Percentiles rank a stretch among this genome's conserved stretches.
Evolutionary conservation across 1,140 invertebrate species (phyloP).

Genomic region (Drosophila albomicans): DNA sequence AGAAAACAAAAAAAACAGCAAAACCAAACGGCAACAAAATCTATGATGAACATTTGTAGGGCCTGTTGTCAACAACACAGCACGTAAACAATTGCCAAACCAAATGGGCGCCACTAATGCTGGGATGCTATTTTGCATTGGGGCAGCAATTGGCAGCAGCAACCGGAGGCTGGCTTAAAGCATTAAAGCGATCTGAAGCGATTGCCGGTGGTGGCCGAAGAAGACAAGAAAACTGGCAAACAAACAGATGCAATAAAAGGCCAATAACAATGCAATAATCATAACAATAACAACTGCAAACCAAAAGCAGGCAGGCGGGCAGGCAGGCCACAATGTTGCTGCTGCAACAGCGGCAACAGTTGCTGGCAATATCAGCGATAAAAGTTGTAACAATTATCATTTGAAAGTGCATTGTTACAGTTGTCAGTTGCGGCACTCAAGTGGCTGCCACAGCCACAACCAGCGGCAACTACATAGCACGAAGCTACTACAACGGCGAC

Average conservation of each 20-base stretch:
- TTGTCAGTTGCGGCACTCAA: conserved; percentile 65
- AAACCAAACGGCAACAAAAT: conserved; percentile 57
- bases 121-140: conserved; percentile 45
- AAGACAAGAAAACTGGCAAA: conserved; percentile 53
- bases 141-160: conserved; percentile 1
- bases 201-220: conserved; percentile 9
- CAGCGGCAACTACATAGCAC: conserved; percentile 18
- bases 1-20: conserved; percentile 15
- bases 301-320: conserved; percentile 56
- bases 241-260: conserved; percentile 76
- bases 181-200: conserved; percentile 34
- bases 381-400: conserved; percentile 83
- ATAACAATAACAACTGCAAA: conserved; percentile 78
- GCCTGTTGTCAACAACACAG: conserved; percentile 39
- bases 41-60: conserved; percentile 49
- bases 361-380: conserved; percentile 76
- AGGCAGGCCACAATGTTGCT: conserved; percentile 62
- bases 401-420: conserved; percentile 82
- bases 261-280: conserved; percentile 83
- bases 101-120: conserved; percentile 14
- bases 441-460: conserved; percentile 47
- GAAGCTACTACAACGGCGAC: neutral
- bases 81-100: conserved; percentile 61
- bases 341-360: conserved; percentile 63
- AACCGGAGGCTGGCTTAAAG: conserved; percentile 30